These are phyloP conservation scores for Perodicticus potto DNA, from an alignment of 2,797 vertebrate genomes.

Conservation along the genomic window DNA sequence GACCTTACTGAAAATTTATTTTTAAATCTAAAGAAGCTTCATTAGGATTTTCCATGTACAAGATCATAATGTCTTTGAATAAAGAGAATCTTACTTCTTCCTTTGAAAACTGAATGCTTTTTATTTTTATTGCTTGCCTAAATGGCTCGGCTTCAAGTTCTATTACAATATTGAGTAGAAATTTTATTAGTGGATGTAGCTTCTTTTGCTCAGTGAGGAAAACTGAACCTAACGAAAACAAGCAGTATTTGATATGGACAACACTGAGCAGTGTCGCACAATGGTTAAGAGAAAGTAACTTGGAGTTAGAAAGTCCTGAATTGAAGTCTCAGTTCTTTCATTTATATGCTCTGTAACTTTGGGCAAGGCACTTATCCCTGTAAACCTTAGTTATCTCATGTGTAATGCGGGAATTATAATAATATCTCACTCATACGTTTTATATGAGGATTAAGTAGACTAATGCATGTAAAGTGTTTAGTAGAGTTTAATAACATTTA, in stretches of 20 bases:
- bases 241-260: neutral
- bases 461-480: neutral
- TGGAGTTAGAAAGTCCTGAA: neutral
- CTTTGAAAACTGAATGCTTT: neutral
- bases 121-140: neutral
- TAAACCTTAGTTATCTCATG: neutral
- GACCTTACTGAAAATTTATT: neutral
- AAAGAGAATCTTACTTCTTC: neutral
- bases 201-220: neutral
- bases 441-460: neutral
- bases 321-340: neutral
- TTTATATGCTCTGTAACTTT: neutral
- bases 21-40: neutral
- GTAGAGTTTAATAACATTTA: neutral
- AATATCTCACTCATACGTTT: neutral
- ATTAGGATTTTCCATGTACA: neutral
- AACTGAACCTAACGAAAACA: neutral
- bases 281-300: neutral
- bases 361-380: neutral
- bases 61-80: neutral
- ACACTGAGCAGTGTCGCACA: neutral
- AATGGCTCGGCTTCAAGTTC: neutral
- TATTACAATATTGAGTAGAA: neutral
- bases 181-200: neutral
- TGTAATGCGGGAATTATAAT: neutral